Evolutionary conservation across 2,113 vertebrate species (phyloP).

Genomic region (Leptobrachium leishanense): DNA sequence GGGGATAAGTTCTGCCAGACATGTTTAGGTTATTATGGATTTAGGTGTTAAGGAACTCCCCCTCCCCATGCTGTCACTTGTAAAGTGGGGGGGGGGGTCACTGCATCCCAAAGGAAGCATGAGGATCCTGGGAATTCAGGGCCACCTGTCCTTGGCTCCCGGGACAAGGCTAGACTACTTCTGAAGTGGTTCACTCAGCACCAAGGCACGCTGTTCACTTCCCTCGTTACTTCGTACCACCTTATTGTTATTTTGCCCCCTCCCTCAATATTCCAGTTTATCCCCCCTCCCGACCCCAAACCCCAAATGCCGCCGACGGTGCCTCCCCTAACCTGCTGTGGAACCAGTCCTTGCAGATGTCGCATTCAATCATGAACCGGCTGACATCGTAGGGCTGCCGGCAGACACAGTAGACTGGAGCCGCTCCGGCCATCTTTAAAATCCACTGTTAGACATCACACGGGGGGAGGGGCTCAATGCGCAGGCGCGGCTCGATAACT

Average conservation of each 20-base stretch:
- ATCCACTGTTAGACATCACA: constrained; percentile 58
- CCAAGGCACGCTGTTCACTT: constrained; percentile 29
- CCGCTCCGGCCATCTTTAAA: constrained; percentile 79
- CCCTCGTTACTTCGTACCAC: constrained; percentile 30
- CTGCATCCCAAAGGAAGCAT: too few species aligned
- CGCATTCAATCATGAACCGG: constrained; percentile 98
- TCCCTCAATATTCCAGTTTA: background rate
- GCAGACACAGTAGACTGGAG: constrained; percentile 94
- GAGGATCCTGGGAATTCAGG: too few species aligned
- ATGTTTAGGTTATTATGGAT: too few species aligned
- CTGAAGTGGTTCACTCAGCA: background rate
- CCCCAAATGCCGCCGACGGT: background rate
- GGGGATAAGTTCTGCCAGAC: too few species aligned
- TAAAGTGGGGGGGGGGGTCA: too few species aligned
- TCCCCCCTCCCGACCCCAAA: background rate
- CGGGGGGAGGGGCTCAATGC: background rate
- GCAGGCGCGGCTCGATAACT: background rate
- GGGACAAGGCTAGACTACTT: background rate
- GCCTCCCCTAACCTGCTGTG: constrained; percentile 85
- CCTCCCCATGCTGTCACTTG: too few species aligned
- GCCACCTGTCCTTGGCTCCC: background rate
- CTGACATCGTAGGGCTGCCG: constrained; percentile 95
- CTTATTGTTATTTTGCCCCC: constrained; percentile 48
- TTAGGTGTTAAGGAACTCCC: too few species aligned
- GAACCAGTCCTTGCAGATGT: constrained; percentile 97